Evolutionary conservation across 2,888 invertebrate species (phyloP).

Genomic region (Drosophila formosana): DNA sequence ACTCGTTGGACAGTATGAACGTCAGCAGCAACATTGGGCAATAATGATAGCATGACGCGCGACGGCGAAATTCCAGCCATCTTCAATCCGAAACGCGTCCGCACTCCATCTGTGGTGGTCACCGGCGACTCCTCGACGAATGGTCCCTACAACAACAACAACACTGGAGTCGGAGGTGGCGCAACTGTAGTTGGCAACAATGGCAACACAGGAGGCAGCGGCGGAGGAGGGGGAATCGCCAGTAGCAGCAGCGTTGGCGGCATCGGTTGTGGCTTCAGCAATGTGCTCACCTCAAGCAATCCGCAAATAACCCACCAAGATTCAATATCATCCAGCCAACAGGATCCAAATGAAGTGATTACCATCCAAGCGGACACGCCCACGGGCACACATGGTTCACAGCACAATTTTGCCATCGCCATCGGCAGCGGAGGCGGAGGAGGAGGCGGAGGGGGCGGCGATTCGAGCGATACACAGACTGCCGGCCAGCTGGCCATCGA

Average conservation of each 20-base stretch:
- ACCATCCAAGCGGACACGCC: constrained; percentile 82
- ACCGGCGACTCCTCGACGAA: constrained; percentile 88
- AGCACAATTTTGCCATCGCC: constrained; percentile 45
- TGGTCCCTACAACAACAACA: constrained; percentile 82
- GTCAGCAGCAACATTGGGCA: constrained; percentile 31
- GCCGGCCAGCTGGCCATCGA: constrained; percentile 73
- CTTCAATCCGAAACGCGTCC: constrained; percentile 91
- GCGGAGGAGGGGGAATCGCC: constrained; percentile 33
- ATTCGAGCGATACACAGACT: constrained; percentile 62
- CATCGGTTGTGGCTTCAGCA: constrained; percentile 83
- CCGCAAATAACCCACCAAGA: constrained; percentile 86
- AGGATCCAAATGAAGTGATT: constrained; percentile 86
- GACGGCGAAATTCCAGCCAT: constrained; percentile 93
- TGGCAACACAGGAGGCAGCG: constrained; percentile 34
- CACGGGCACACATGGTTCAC: constrained; percentile 66
- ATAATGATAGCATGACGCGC: constrained; percentile 87
- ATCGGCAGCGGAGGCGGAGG: neutral
- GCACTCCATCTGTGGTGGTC: constrained; percentile 90
- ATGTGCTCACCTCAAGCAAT: constrained; percentile 85
- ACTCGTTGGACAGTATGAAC: constrained; percentile 38
- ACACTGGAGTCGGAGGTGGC: constrained; percentile 12
- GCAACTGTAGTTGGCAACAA: constrained; percentile 1
- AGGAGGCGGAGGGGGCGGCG: constrained; percentile 53
- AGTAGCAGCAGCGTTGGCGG: constrained; percentile 35
- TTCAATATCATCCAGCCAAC: constrained; percentile 88